Evolutionary conservation across 1,140 invertebrate genomes (phyloP).

Genomic region (Lasioglossum albipes): DNA sequence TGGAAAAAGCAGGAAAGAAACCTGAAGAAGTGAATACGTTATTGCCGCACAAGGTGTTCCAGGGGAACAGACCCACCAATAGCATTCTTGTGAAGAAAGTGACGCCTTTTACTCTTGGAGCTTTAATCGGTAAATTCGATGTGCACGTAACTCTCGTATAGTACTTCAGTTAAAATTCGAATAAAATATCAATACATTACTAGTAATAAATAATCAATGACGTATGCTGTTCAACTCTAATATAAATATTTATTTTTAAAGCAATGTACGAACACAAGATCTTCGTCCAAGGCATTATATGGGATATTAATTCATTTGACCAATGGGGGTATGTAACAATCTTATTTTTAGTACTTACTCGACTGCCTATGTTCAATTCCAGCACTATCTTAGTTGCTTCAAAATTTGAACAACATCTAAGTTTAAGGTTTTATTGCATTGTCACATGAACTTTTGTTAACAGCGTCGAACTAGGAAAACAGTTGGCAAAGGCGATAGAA

Average conservation of each 20-base stretch:
- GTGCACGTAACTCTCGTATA: background rate
- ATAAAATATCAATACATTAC: too few species aligned
- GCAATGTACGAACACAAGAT: conserved; percentile 99
- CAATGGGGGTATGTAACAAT: conserved; percentile 94
- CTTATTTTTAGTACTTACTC: conserved; percentile 20
- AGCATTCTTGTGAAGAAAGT: conserved; percentile 97
- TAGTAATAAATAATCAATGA: too few species aligned
- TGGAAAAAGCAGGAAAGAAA: conserved; percentile 86
- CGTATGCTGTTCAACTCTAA: background rate
- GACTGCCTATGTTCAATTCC: background rate
- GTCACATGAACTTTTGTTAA: conserved; percentile 62
- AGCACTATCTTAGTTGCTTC: too few species aligned
- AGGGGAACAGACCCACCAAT: conserved; percentile 98
- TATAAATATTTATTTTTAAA: conserved; percentile 79
- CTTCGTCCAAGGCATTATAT: conserved; percentile 98
- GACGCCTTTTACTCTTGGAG: conserved; percentile 96
- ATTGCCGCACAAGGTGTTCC: conserved; percentile 97
- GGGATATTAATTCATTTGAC: conserved; percentile 99
- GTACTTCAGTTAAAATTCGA: background rate
- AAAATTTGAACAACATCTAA: too few species aligned
- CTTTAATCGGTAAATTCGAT: conserved; percentile 91
- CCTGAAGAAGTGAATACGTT: conserved; percentile 88
- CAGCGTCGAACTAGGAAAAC: conserved; percentile 98
- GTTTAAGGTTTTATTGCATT: conserved; percentile 27
- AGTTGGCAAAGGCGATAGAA: conserved; percentile 98